Percentiles rank a stretch among this genome's conserved stretches.
phyloP scores from a whole-genome alignment of 1,140 invertebrate genomes.

The Sycophaga agraensis region DNA sequence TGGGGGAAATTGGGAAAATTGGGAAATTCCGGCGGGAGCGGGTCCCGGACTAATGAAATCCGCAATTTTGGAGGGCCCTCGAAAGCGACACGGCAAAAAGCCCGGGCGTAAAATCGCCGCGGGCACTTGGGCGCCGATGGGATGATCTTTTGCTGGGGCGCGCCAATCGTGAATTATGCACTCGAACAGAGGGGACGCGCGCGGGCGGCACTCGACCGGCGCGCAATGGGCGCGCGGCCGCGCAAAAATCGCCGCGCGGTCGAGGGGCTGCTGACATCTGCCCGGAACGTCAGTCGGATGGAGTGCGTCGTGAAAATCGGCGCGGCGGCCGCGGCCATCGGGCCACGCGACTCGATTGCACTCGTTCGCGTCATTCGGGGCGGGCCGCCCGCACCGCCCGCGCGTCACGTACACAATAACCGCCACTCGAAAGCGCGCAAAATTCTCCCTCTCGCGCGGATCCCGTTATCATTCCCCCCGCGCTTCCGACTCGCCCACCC shows the following conservation, averaged over 20 bases:
- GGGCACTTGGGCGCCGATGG: slow-evolving; percentile 1
- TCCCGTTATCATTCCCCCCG: neutral
- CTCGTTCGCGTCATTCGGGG: slow-evolving; percentile 17
- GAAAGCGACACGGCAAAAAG: slow-evolving; percentile 3
- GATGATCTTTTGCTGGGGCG: slow-evolving; percentile 18
- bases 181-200: neutral
- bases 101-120: slow-evolving; percentile 5
- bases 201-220: too few species aligned
- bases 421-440: slow-evolving; percentile 5
- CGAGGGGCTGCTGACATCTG: slow-evolving; percentile 1
- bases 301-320: slow-evolving; percentile 3
- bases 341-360: slow-evolving; percentile 27
- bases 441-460: slow-evolving; percentile 9
- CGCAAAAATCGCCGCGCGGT: slow-evolving; percentile 9
- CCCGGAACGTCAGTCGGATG: slow-evolving; percentile 14
- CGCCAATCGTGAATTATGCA: slow-evolving; percentile 8
- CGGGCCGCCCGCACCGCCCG: neutral
- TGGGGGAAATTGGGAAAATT: too few species aligned
- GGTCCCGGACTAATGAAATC: neutral
- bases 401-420: slow-evolving; percentile 18
- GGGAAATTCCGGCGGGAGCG: neutral
- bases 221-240: neutral
- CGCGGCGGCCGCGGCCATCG: neutral
- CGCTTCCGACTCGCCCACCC: neutral
- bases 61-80: too few species aligned